phyloP scores from a whole-genome alignment of 2,888 invertebrate species.

The Drosophila ustulata region DNA sequence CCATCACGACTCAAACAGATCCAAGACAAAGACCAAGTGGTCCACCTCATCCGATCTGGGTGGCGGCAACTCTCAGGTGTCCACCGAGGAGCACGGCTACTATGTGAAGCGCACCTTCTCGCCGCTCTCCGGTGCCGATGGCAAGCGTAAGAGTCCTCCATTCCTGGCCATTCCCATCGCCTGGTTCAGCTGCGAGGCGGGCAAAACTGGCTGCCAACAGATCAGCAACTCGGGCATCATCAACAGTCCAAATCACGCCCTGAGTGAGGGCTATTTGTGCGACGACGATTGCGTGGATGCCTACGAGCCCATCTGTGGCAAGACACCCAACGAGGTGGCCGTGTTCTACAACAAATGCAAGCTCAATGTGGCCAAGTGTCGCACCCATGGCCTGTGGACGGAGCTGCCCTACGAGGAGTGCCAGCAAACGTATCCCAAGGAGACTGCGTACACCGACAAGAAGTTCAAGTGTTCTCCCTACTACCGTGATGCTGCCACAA shows the following conservation, averaged over 20 bases:
- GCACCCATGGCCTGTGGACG: conserved; percentile 79
- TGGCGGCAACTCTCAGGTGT: conserved; percentile 63
- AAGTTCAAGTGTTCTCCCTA: conserved; percentile 78
- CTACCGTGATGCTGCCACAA: conserved; percentile 56
- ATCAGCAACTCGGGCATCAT: conserved; percentile 63
- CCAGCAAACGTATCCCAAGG: conserved; percentile 70
- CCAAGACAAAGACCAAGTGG: conserved; percentile 83
- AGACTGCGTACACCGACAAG: conserved; percentile 75
- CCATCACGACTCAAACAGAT: conserved; percentile 52
- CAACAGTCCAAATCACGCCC: conserved; percentile 64
- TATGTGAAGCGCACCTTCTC: conserved; percentile 81
- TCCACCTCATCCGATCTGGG: conserved; percentile 73
- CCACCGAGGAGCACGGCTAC: conserved; percentile 81
- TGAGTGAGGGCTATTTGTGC: conserved; percentile 78
- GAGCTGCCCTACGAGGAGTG: conserved; percentile 74
- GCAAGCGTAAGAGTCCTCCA: conserved; percentile 69
- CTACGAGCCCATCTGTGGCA: conserved; percentile 80
- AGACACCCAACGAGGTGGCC: conserved; percentile 74
- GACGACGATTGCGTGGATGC: conserved; percentile 78
- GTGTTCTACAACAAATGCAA: conserved; percentile 82
- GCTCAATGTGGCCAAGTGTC: conserved; percentile 81
- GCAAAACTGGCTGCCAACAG: conserved; percentile 57
- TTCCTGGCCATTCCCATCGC: conserved; percentile 81
- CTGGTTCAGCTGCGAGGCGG: conserved; percentile 70
- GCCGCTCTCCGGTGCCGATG: conserved; percentile 41